Evolutionary conservation across 2,113 vertebrate species (phyloP).

Genomic region (Campylomormyrus tamandua): DNA sequence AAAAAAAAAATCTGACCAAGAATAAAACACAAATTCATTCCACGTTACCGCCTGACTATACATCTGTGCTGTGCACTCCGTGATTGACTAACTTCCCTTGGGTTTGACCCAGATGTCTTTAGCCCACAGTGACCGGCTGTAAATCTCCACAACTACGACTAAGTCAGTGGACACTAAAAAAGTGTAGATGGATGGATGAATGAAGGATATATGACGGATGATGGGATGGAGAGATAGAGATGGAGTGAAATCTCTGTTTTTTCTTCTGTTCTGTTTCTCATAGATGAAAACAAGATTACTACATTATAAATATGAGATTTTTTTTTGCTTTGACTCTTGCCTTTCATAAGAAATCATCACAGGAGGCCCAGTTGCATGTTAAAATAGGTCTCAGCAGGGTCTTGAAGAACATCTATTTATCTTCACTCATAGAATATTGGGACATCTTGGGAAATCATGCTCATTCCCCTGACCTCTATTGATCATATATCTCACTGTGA

Average conservation of each 20-base stretch:
- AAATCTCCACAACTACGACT: background rate
- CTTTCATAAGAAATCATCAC: conserved; percentile 39
- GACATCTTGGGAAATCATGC: background rate
- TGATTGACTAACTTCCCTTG: background rate
- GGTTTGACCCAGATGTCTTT: background rate
- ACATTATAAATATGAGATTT: background rate
- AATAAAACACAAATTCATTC: background rate
- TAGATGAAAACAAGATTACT: background rate
- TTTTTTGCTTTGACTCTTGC: background rate
- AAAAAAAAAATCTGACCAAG: background rate
- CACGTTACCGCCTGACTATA: background rate
- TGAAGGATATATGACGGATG: background rate
- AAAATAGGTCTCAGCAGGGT: background rate
- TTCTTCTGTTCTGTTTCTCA: background rate
- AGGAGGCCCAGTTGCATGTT: background rate
- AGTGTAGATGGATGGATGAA: background rate
- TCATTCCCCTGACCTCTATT: background rate
- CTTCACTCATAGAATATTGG: conserved; percentile 5
- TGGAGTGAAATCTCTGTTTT: background rate
- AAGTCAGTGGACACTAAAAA: background rate
- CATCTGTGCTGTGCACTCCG: background rate
- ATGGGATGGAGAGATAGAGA: background rate
- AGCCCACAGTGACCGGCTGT: background rate
- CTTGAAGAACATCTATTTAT: background rate
- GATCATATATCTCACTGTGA: background rate